phyloP scores from a whole-genome alignment of 2,113 vertebrate species.

The Symphodus melops region DNA sequence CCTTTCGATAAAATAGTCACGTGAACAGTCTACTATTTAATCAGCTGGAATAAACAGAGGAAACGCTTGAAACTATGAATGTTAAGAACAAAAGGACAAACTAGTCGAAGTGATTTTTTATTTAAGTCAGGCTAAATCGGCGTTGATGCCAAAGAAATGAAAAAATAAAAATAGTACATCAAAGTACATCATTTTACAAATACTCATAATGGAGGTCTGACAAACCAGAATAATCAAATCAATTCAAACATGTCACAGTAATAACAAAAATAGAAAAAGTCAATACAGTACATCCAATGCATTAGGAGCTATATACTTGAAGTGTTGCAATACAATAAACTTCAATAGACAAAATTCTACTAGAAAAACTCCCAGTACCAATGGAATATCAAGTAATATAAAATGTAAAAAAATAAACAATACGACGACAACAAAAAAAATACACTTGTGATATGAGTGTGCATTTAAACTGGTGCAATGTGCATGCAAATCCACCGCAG shows the following conservation, averaged over 20 bases:
- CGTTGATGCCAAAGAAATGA: slow-evolving; percentile 77
- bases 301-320: slow-evolving; percentile 78
- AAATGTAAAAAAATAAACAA: slow-evolving; percentile 64
- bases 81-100: neutral
- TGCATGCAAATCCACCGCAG: slow-evolving; percentile 74
- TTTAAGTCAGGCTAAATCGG: slow-evolving; percentile 76
- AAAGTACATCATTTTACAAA: slow-evolving; percentile 81
- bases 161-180: slow-evolving; percentile 81
- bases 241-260: slow-evolving; percentile 75
- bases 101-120: slow-evolving; percentile 74
- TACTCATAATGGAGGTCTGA: slow-evolving; percentile 76
- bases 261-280: slow-evolving; percentile 81
- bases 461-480: slow-evolving; percentile 73
- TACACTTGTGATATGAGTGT: slow-evolving; percentile 58
- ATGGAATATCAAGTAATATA: slow-evolving; percentile 75
- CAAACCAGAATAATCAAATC: slow-evolving; percentile 71
- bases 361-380: slow-evolving; percentile 81
- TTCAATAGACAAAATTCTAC: slow-evolving; percentile 79
- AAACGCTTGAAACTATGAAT: neutral
- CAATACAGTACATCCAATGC: slow-evolving; percentile 79
- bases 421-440: slow-evolving; percentile 31
- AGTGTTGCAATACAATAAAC: slow-evolving; percentile 75
- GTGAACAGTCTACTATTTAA: no score
- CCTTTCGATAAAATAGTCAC: no score
- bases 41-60: no score